Percentiles rank a stretch among this genome's conserved stretches.
Conservation (phyloP, 2,888 invertebrate genomes). For the Megamerina dolium region DNA sequence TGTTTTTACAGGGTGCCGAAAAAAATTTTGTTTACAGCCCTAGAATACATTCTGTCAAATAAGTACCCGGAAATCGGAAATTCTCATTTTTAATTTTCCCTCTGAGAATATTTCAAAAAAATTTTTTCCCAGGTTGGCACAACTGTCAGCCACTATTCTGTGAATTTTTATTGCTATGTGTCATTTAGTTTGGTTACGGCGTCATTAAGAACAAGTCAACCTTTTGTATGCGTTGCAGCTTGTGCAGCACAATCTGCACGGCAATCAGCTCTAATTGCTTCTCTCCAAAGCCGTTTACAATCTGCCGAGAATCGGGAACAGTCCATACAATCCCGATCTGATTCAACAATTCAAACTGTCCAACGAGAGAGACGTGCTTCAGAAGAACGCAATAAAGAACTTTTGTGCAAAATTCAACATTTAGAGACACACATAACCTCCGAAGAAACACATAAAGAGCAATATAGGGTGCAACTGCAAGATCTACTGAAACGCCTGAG, state of each 20-base stretch:
- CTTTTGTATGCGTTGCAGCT: no score
- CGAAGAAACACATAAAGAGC: constrained; percentile 71
- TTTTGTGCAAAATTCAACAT: constrained; percentile 66
- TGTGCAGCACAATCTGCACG: constrained; percentile 78
- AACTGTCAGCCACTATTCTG: no score
- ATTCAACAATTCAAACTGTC: constrained; percentile 66
- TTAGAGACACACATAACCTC: constrained; percentile 66
- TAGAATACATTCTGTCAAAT: no score
- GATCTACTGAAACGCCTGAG: constrained; percentile 69
- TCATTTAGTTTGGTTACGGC: no score
- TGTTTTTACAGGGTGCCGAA: no score
- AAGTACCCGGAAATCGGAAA: no score
- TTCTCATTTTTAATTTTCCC: no score
- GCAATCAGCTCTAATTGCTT: constrained; percentile 73
- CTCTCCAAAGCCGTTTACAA: constrained; percentile 71
- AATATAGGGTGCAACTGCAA: constrained; percentile 58
- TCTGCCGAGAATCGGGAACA: constrained; percentile 74
- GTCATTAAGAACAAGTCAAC: no score
- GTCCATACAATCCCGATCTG: constrained; percentile 57
- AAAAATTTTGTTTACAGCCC: no score
- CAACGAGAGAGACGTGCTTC: constrained; percentile 66
- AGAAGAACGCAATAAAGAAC: constrained; percentile 71
- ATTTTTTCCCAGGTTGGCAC: no score
- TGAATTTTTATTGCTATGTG: no score
- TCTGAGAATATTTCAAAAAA: no score